These are phyloP conservation scores for Cloeon dipterum DNA, from an alignment of 2,888 invertebrate species.

Conservation along the genomic window DNA sequence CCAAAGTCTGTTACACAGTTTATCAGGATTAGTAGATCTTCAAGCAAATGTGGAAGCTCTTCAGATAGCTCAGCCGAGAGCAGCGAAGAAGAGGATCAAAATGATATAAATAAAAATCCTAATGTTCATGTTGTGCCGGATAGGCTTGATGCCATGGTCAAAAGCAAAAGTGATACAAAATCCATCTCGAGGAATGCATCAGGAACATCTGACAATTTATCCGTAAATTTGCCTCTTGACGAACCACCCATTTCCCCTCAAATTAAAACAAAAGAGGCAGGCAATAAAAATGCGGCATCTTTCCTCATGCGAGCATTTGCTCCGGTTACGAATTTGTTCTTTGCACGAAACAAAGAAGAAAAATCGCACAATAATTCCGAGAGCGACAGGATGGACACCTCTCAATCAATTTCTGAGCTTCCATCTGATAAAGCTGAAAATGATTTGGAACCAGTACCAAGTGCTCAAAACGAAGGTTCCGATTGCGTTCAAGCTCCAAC, in stretches of 20 bases:
- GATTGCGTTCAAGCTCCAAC: no score
- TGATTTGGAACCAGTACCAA: constrained; percentile 9
- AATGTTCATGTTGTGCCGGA: no score
- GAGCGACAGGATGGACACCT: neutral
- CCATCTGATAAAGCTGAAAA: constrained; percentile 1
- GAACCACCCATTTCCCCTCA: constrained; percentile 27
- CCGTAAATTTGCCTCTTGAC: constrained; percentile 9
- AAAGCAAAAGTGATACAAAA: neutral
- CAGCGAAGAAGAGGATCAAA: neutral
- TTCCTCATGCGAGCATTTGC: constrained; percentile 49
- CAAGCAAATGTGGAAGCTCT: neutral
- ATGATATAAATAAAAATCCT: neutral
- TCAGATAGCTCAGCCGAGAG: neutral
- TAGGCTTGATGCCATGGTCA: no score
- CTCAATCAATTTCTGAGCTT: constrained; percentile 4
- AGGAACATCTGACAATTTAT: neutral
- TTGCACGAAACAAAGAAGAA: constrained; percentile 29
- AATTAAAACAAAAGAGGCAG: constrained; percentile 17
- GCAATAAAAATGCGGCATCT: constrained; percentile 15
- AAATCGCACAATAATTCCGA: constrained; percentile 18
- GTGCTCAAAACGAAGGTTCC: no score
- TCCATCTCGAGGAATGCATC: neutral
- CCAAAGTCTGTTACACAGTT: constrained; percentile 18
- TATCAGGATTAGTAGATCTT: neutral
- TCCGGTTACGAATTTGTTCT: constrained; percentile 48